These are phyloP conservation scores for Hydrotaea diabolus DNA, from an alignment of 2,888 invertebrate genomes.

Conservation along the genomic window DNA sequence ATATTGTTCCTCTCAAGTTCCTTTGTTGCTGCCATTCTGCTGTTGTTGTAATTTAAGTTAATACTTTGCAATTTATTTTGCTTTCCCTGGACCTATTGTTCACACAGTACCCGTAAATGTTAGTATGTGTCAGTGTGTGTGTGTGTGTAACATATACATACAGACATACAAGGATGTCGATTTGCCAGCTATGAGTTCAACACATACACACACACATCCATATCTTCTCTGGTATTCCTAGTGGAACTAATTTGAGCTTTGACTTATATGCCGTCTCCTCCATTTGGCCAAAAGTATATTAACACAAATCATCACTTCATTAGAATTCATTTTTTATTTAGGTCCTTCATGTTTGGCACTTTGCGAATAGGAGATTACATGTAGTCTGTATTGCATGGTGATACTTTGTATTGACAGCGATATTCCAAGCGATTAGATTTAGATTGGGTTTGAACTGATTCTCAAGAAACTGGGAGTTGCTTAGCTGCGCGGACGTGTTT, in stretches of 20 bases:
- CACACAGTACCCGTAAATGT: conserved; percentile 56
- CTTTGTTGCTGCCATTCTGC: conserved; percentile 54
- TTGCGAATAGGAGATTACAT: background rate
- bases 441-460: no score
- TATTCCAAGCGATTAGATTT: no score
- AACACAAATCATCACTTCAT: conserved; percentile 60
- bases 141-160: no score
- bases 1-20: conserved; percentile 24
- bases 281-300: conserved; percentile 48
- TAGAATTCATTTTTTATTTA: conserved; percentile 32
- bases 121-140: conserved; percentile 14
- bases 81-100: conserved; percentile 72
- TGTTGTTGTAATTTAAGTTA: conserved; percentile 71
- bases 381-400: no score
- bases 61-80: conserved; percentile 77
- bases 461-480: no score
- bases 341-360: background rate
- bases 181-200: conserved; percentile 39
- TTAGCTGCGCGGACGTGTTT: no score
- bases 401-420: background rate
- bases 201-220: background rate
- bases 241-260: conserved; percentile 61
- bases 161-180: background rate
- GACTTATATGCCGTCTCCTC: conserved; percentile 34
- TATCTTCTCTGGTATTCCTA: conserved; percentile 45